Conservation (phyloP, 2,888 invertebrate species). For the Eristalis tenax region DNA sequence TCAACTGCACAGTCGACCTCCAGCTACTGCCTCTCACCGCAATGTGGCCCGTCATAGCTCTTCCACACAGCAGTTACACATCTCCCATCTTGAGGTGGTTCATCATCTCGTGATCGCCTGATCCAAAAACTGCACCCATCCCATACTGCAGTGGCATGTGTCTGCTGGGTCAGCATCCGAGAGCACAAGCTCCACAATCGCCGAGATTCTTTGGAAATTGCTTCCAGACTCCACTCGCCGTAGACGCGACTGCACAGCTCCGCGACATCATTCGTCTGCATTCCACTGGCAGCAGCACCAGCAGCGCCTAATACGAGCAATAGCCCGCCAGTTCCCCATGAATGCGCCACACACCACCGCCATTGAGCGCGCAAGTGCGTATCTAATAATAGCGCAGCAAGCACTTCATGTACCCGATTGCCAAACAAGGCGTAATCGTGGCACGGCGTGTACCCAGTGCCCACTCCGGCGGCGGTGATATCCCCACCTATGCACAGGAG, state of each 20-base stretch:
- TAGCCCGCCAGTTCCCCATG: slow-evolving; percentile 35
- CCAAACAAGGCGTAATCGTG: slow-evolving; percentile 38
- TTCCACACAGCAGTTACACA: neutral
- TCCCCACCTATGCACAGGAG: slow-evolving; percentile 40
- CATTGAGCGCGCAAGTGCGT: slow-evolving; percentile 65
- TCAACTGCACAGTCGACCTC: no score
- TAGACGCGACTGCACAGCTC: neutral
- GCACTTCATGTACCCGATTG: slow-evolving; percentile 38
- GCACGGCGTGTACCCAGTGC: slow-evolving; percentile 27
- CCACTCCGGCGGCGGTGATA: slow-evolving; percentile 31
- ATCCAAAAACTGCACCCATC: neutral
- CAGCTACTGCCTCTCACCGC: neutral
- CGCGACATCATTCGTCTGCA: neutral
- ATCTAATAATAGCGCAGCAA: slow-evolving; percentile 58
- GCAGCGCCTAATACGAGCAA: neutral
- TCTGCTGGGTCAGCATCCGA: neutral
- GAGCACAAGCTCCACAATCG: neutral
- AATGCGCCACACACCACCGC: slow-evolving; percentile 36
- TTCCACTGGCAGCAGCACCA: neutral
- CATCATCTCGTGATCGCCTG: neutral
- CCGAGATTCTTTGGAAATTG: neutral
- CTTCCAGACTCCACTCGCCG: no score
- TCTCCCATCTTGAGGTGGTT: neutral
- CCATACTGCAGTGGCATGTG: neutral
- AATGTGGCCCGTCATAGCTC: neutral